Evolutionary conservation across 2,888 invertebrate species (phyloP), one percentile per base, ranked within the genome.

Genomic region (Antheraea yamamai): DNA sequence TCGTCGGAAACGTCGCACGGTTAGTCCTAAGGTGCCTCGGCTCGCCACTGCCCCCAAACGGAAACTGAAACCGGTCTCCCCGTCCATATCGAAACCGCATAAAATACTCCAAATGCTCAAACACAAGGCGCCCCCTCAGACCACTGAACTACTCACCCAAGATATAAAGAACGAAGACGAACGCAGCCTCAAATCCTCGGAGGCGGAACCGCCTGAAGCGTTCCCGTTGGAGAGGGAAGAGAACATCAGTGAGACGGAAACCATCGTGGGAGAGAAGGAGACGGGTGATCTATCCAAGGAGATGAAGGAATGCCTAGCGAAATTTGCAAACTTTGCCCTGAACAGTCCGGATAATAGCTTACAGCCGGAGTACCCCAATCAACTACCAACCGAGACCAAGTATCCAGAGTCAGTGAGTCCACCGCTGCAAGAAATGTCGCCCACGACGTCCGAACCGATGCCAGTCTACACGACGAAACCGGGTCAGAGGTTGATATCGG

Each of bases 381-480:
- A 79, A 0, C 84, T 85, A 2, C 74, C 77, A 1, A 78, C 79
- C 0, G 83, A 81, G 8, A 73, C 75, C 0, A 91, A 91, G n/a
- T 91, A 89, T 71, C 92, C 94, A 0, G 94, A 95, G 2, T 89
- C 95, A 0, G 88, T 93, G 0, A 95, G 95, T 75, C 95, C 95
- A 0, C 95, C 95, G 0, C 73, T 95, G 0, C 95, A 95, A 73
- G 93, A 94, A 74, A 89, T 91, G 88, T 95, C 95, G 0, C 95
- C 95, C 0, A 92, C 92, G 0, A 89, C 89, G 0, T 84, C 90
- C 0, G 94, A 92, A 77, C 88, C 91, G 0, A 84, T 88, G 81
- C 92, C 93, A 0, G 88, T 90, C 0, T 94, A 89, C 55, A 85
- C 87, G 0, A 90, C 91, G 0, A 93, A 93, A 75, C 88, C 92